A percentile compares a stretch with the other conserved stretches of the same genome.
Evolutionary conservation across 2,888 invertebrate species (phyloP).

Genomic region (Scelioninae gen. 2): DNA sequence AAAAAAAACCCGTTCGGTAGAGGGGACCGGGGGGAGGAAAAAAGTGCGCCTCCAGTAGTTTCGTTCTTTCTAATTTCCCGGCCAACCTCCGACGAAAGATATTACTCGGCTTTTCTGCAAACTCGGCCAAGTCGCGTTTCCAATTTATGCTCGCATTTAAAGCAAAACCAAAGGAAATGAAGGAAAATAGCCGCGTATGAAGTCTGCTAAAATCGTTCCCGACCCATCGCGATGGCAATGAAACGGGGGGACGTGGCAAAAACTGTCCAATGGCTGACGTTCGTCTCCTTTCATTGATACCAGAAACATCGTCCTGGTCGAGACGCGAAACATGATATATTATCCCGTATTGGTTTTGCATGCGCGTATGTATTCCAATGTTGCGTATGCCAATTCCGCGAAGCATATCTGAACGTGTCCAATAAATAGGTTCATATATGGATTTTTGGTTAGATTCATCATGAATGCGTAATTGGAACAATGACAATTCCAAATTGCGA

Average conservation of each 20-base stretch:
- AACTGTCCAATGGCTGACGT: not conserved
- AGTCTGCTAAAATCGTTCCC: conserved; percentile 33
- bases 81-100: conserved; percentile 56
- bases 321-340: no score
- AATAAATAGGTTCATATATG: no score
- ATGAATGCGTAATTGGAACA: no score
- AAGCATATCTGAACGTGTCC: no score
- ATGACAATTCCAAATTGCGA: no score
- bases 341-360: no score
- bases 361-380: no score
- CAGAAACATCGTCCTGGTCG: no score
- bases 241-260: not conserved
- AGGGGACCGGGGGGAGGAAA: conserved; percentile 1
- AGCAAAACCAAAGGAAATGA: conserved; percentile 48
- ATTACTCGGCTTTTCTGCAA: conserved; percentile 58
- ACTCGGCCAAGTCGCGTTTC: conserved; percentile 56
- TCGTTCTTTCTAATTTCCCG: conserved; percentile 56
- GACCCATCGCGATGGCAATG: conserved; percentile 15
- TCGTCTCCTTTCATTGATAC: no score
- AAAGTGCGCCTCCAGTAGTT: conserved; percentile 28
- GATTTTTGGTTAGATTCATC: no score
- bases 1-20: conserved; percentile 12
- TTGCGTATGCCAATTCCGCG: no score
- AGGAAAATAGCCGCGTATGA: conserved; percentile 39
- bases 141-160: conserved; percentile 53